Base-by-base conservation (phyloP, 2,888 invertebrate species). In the Callyntrura guangdongensis region DNA sequence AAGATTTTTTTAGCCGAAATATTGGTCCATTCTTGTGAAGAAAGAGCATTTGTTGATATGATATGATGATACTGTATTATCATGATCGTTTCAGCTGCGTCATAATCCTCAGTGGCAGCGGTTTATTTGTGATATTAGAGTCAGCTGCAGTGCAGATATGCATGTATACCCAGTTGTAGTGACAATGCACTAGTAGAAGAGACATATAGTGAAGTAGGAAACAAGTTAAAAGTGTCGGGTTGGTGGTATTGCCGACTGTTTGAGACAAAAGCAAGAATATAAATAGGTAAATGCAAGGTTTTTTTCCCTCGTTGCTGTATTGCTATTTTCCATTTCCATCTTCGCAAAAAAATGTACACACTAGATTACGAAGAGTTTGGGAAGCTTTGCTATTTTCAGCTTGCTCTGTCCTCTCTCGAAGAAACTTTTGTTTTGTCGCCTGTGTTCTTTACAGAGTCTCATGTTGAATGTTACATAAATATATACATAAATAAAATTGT, bases 341-440 rank as follows among this genome's bases (percentile, higher is more conserved):
- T 74, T 36, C 4, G 20, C 47, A 47, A 2, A 11, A n/a, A 22
- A 20, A 12, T 47, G 36, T 74, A 20, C 74, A 47, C 20, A n/a
- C 20, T 45, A 17, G 47, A 47, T 20, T 74, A n/a, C 74, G 0
- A 22, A 74, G 74, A 36, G 36, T 36, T 36, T 53, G 8, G 49
- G 53, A 6, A 49, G 22, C 22, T 49, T 77, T 49, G 53, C 25
- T 77, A 77, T 77, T 77, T 77, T 77, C 77, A 77, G 77, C 53
- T 77, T 11, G 20, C 69, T n/a, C 69, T 14, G 11, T 67, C 27
- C 11, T 27, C 36, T 36, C 6, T 36, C 45, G 9, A 14, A 69
- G n/a, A 69, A 69, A 36, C 74, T 74, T 36, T 74, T 47, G 20
- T 74, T 74, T 17, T 17, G 20, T 11, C 20, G 9, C 47, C 74